A percentile compares a stretch with the other conserved stretches of the same genome.
These are phyloP conservation scores for Cynaeus angustus DNA, from an alignment of 2,888 invertebrate genomes.

Conservation along the genomic window DNA sequence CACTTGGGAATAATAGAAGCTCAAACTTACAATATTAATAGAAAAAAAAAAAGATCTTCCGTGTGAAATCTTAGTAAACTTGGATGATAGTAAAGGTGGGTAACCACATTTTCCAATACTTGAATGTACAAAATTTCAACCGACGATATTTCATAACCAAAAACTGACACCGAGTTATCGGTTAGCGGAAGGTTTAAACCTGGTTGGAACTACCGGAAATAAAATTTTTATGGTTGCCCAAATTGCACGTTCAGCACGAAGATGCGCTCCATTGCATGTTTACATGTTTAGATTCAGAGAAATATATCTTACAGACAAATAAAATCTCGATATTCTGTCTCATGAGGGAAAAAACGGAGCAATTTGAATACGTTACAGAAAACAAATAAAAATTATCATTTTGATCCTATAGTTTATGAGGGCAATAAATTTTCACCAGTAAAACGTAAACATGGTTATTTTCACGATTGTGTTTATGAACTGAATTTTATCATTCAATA, in stretches of 20 bases:
- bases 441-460: background rate
- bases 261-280: slow-evolving; percentile 12
- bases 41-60: slow-evolving; percentile 14
- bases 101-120: no score
- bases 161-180: background rate
- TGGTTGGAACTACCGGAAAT: slow-evolving; percentile 4
- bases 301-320: background rate
- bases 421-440: background rate
- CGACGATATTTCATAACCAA: background rate
- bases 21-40: slow-evolving; percentile 36
- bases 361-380: background rate
- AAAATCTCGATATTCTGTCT: background rate
- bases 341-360: background rate
- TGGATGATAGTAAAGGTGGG: no score
- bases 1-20: slow-evolving; percentile 25
- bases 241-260: slow-evolving; percentile 14
- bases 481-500: background rate
- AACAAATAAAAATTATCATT: slow-evolving; percentile 1
- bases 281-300: background rate
- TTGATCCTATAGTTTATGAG: background rate
- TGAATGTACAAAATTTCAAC: background rate
- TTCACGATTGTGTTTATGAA: slow-evolving; percentile 4
- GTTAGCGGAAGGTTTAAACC: background rate
- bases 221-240: slow-evolving; percentile 18
- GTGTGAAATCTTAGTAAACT: background rate